Evolutionary conservation across 2,113 vertebrate genomes (phyloP), one percentile per base, ranked within the genome.

Genomic region (Bungarus multicinctus): DNA sequence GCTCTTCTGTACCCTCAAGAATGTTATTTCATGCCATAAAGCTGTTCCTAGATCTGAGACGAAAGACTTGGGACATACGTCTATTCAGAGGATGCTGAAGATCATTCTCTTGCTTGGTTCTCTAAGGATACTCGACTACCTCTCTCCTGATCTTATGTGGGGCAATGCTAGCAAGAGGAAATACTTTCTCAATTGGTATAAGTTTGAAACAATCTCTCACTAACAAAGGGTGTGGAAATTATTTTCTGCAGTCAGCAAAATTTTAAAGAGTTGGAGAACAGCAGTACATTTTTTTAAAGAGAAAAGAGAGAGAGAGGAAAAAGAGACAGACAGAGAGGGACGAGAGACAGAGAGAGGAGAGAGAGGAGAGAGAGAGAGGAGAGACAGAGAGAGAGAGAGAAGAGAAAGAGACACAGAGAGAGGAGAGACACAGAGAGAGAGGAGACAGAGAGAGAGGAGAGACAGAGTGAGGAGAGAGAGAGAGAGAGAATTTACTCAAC

Each of bases 401-500:
- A 50, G 47, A 50, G 50, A 52, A 2, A 52, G 47, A 47, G 50
- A 52, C 47, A 50, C 10, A 52, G 10, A 11, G 2, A 52, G 50
- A 52, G 50, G 11, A 12, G 50, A 50, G 47, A 9, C 45, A 45
- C 7, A 50, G 47, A 50, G 7, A 50, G 47, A 50, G 3, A 50
- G 47, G 1, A 64, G 27, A 64, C 11, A 64, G 64, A 96, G 12
- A 34, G n/a, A 18, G 14, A 34, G 5, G 9, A 85, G 50, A 22
- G 20, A 6, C 2, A 55, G 54, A 20, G 18, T 3, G 23, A 27
- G 3, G 11, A n/a, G 11, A 64, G 27, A n/a, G 27, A 96, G 14
- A 81, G 74, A 81, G 18, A 81, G 7, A 89, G 55, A 8, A 58
- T 91, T 95, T 96, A 47, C 47, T 95, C 91, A 92, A 88, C 96